Conservation (phyloP, 2,888 invertebrate species). For the Hecatera dysodea region DNA sequence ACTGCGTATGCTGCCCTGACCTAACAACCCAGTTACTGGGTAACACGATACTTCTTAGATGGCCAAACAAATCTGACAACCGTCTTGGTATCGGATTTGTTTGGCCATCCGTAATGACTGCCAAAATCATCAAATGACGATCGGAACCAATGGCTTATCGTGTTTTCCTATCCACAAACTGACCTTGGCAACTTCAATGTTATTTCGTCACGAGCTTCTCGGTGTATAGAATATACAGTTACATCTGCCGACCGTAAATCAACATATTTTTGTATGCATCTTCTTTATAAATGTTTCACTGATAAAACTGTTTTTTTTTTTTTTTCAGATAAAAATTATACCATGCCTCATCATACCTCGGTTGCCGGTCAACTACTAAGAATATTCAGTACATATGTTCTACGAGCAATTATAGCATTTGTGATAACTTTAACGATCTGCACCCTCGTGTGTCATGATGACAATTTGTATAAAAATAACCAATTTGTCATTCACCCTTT, state of each 20-base stretch:
- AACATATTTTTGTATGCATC: neutral
- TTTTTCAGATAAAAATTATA: neutral
- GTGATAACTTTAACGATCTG: constrained; percentile 1
- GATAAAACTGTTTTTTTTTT: neutral
- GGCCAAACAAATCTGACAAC: no score
- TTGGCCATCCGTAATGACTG: no score
- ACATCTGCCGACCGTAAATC: neutral
- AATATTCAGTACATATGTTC: neutral
- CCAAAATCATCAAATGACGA: no score
- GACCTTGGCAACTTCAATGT: no score
- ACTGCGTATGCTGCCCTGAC: no score
- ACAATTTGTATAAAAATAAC: neutral
- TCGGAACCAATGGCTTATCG: no score
- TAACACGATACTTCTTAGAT: no score
- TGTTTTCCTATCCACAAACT: no score
- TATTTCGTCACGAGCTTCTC: no score
- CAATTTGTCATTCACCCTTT: neutral
- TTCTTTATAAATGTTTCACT: neutral
- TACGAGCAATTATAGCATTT: constrained; percentile 5
- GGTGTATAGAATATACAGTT: no score
- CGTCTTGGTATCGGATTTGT: no score
- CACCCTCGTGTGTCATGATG: fast-evolving
- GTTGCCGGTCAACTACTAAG: neutral
- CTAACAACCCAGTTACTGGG: no score
- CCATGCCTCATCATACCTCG: constrained; percentile 12